Conservation (phyloP, 1,140 invertebrate genomes). For the Mycetomoellerius zeteki region DNA sequence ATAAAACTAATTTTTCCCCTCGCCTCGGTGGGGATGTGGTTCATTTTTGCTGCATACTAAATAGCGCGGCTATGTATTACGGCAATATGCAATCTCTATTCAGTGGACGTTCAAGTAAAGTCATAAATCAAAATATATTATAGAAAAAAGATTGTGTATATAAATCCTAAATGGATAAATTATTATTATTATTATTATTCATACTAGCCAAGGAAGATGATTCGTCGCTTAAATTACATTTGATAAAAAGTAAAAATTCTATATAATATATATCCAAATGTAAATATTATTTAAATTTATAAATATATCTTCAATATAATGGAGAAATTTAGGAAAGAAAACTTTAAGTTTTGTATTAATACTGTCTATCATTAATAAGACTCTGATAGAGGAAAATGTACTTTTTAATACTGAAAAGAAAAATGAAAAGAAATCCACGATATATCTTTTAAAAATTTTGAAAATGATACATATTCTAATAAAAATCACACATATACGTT, state of each 20-base stretch:
- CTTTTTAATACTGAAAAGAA: neutral
- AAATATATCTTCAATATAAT: neutral
- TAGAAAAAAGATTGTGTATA: neutral
- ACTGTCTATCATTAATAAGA: neutral
- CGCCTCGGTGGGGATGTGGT: conserved; percentile 43
- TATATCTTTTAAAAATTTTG: neutral
- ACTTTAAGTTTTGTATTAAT: conserved; percentile 5
- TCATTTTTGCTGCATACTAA: conserved; percentile 77
- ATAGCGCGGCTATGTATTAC: conserved; percentile 57
- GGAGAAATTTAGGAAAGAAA: neutral
- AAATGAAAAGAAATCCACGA: neutral
- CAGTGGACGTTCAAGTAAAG: conserved; percentile 20
- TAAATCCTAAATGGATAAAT: neutral
- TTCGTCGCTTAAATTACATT: neutral
- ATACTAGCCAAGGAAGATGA: neutral
- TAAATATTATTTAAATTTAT: conserved; percentile 7
- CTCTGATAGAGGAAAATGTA: neutral
- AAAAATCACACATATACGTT: neutral
- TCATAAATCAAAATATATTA: conserved; percentile 23
- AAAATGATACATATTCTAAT: neutral
- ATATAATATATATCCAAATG: no score
- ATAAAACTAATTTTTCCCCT: conserved; percentile 75
- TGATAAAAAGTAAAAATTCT: neutral
- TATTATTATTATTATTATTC: neutral
- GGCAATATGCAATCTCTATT: conserved; percentile 48